Evolutionary conservation across 2,797 vertebrate genomes (phyloP).

Genomic region (Huso huso): DNA sequence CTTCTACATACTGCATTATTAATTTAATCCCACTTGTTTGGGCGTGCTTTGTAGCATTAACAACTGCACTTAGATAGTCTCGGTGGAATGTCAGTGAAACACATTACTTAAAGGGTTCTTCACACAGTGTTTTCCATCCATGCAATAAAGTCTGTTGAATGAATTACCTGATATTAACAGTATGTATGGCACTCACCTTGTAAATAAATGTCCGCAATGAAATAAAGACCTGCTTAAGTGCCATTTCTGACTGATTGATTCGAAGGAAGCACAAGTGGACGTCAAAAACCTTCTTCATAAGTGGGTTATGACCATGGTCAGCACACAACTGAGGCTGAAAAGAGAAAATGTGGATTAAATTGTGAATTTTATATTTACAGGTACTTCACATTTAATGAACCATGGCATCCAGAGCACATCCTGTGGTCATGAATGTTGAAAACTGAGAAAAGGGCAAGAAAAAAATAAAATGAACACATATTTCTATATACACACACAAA

Average conservation of each 20-base stretch:
- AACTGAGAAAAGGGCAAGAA: background rate
- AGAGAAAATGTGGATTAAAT: slow-evolving; percentile 11
- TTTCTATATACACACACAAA: background rate
- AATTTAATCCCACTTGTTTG: slow-evolving; percentile 12
- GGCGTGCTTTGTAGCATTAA: slow-evolving; percentile 55
- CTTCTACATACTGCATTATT: background rate
- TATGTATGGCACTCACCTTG: slow-evolving; percentile 80
- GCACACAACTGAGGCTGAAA: slow-evolving; percentile 79
- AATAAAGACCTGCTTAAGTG: slow-evolving; percentile 87
- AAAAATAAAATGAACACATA: no score
- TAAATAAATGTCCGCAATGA: slow-evolving; percentile 85
- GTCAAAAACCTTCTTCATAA: slow-evolving; percentile 98
- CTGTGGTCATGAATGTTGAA: no score
- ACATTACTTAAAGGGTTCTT: no score
- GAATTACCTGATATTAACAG: slow-evolving; percentile 74
- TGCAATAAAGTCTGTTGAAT: no score
- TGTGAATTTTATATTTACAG: no score
- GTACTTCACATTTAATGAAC: no score
- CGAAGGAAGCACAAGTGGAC: slow-evolving; percentile 93
- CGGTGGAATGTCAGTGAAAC: no score
- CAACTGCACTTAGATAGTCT: slow-evolving; percentile 23
- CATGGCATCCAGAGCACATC: no score
- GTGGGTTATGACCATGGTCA: slow-evolving; percentile 88
- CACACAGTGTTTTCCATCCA: no score
- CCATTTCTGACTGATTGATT: slow-evolving; percentile 88